phyloP scores from a whole-genome alignment of 2,113 vertebrate species.

The Polypterus senegalus region DNA sequence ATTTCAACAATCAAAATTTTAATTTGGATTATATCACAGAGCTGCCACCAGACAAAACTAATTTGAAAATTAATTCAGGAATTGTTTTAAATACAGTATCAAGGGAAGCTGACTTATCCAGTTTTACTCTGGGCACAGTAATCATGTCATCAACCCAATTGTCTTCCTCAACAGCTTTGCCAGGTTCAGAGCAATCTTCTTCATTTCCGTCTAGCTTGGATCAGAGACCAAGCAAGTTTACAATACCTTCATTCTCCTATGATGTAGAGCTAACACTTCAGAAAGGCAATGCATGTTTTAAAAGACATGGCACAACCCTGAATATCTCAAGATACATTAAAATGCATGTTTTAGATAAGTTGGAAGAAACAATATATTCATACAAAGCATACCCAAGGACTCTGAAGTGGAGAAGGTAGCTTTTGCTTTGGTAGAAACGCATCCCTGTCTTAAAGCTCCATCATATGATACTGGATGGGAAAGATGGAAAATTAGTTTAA shows the following conservation, averaged over 20 bases:
- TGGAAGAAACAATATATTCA: constrained; percentile 18
- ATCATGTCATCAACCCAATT: constrained; percentile 11
- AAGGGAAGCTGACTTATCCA: neutral
- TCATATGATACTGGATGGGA: constrained; percentile 10
- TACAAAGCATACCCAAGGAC: constrained; percentile 20
- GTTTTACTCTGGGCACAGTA: constrained; percentile 14
- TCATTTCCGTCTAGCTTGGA: constrained; percentile 6
- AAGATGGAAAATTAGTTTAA: constrained; percentile 17
- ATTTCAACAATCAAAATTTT: constrained; percentile 14
- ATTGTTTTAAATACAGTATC: neutral
- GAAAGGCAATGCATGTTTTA: constrained; percentile 12
- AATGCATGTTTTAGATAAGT: constrained; percentile 16
- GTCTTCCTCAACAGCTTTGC: neutral
- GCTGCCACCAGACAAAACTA: constrained; percentile 8
- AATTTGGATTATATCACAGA: constrained; percentile 11
- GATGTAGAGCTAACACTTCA: constrained; percentile 13
- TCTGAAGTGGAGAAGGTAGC: constrained; percentile 19
- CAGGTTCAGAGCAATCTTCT: constrained; percentile 8
- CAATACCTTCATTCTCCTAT: constrained; percentile 13
- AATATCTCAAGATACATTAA: constrained; percentile 17
- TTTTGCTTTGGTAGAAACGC: constrained; percentile 13
- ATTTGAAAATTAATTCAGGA: neutral
- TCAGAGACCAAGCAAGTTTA: constrained; percentile 9
- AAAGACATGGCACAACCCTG: neutral
- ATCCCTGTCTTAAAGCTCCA: constrained; percentile 12